Conservation (phyloP, 2,113 vertebrate species). For the Gila orcuttii region DNA sequence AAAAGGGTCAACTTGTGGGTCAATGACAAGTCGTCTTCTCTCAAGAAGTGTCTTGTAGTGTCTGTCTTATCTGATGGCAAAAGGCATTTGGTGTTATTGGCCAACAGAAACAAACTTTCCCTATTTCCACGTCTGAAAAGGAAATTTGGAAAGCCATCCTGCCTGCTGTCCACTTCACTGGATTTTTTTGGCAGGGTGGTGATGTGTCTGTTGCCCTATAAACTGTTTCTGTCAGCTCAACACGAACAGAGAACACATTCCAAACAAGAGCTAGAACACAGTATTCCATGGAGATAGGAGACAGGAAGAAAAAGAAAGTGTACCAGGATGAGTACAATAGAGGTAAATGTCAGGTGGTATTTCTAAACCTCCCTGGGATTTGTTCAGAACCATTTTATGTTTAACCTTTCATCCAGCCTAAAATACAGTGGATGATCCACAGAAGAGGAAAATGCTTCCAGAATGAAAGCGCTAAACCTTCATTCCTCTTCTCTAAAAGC, state of each 20-base stretch:
- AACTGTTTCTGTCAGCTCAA: neutral
- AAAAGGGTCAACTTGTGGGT: neutral
- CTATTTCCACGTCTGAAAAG: neutral
- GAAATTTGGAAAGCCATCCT: slow-evolving; percentile 13
- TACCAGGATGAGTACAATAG: slow-evolving; percentile 12
- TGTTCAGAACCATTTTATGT: slow-evolving; percentile 8
- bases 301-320: neutral
- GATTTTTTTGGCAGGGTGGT: neutral
- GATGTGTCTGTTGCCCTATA: slow-evolving; percentile 14
- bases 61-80: slow-evolving; percentile 3
- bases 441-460: neutral
- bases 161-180: slow-evolving; percentile 2
- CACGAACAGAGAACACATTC: neutral
- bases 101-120: neutral
- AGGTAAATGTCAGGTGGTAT: slow-evolving; percentile 27
- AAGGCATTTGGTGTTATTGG: neutral
- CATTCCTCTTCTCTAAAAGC: slow-evolving; percentile 9
- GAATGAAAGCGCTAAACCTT: neutral
- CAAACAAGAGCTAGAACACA: slow-evolving; percentile 7
- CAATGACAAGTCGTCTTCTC: neutral
- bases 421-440: neutral
- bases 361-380: neutral
- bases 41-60: neutral
- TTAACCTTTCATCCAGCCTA: slow-evolving; percentile 29
- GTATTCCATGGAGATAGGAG: neutral